These are phyloP conservation scores for Tiaroga cobitis DNA, from an alignment of 2,797 vertebrate genomes.

Conservation along the genomic window DNA sequence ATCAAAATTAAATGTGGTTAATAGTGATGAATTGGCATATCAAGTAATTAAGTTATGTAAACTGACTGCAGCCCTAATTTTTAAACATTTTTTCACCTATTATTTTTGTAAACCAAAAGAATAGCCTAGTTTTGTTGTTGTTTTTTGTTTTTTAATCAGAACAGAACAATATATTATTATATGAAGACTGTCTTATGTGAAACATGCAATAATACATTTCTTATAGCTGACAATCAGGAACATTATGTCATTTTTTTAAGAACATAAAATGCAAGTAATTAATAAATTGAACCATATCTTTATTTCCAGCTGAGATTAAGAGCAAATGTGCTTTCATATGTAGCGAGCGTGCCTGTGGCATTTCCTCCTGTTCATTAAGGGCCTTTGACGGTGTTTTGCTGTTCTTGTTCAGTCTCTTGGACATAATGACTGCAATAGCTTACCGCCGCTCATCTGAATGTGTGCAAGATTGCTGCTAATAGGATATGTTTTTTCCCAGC, in stretches of 20 bases:
- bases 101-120: background rate
- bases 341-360: background rate
- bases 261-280: background rate
- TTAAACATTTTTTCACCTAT: background rate
- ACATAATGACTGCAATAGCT: constrained; percentile 30
- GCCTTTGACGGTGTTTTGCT: background rate
- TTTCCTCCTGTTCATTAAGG: constrained; percentile 12
- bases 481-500: constrained; percentile 3
- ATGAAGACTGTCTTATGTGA: background rate
- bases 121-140: background rate
- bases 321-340: background rate
- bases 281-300: background rate
- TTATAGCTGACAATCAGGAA: background rate
- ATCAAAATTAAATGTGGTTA: too few species aligned
- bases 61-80: background rate
- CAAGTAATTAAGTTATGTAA: too few species aligned
- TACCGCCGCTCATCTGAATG: background rate
- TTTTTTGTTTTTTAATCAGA: background rate
- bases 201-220: background rate
- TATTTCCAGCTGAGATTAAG: background rate
- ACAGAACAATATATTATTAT: background rate
- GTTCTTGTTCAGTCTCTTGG: constrained; percentile 28
- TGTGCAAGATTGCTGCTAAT: constrained; percentile 31
- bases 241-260: background rate
- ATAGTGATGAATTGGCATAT: too few species aligned